A percentile compares a stretch with the other conserved stretches of the same genome.
Evolutionary conservation across 2,888 invertebrate species (phyloP).

Genomic region (Ischnura elegans): DNA sequence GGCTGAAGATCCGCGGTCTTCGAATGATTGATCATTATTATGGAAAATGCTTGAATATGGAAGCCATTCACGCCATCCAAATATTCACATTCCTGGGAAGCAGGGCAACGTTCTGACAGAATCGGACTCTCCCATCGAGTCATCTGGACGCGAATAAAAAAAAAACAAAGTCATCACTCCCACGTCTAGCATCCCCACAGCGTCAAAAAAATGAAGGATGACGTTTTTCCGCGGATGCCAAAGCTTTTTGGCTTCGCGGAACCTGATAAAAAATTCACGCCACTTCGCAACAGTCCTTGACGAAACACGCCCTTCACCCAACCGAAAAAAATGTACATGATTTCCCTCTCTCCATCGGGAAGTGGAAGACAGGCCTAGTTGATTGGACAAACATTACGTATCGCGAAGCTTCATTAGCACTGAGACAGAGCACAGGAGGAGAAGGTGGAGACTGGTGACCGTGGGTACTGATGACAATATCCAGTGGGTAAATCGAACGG

Average conservation of each 20-base stretch:
- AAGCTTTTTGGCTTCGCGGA: neutral
- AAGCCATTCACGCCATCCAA: no score
- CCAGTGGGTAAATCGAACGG: neutral
- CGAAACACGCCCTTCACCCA: neutral
- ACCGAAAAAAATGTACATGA: neutral
- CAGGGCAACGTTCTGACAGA: no score
- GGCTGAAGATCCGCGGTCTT: no score
- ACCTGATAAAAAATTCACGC: neutral
- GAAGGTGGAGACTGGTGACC: neutral
- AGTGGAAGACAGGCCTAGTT: neutral
- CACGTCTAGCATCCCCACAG: no score
- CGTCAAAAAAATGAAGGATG: neutral
- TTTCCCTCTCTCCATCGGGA: neutral
- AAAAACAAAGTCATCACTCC: no score
- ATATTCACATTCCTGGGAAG: no score
- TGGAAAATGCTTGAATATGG: no score
- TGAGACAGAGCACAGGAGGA: neutral
- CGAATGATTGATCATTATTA: no score
- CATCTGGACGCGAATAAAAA: neutral
- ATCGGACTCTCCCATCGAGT: neutral
- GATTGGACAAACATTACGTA: neutral
- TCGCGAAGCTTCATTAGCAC: neutral
- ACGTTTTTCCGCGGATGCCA: neutral
- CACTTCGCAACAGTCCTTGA: neutral
- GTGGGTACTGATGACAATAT: neutral